Percentiles rank a stretch among this genome's conserved stretches.
phyloP scores from a whole-genome alignment of 2,797 vertebrate genomes.

The Coregonus sp. region DNA sequence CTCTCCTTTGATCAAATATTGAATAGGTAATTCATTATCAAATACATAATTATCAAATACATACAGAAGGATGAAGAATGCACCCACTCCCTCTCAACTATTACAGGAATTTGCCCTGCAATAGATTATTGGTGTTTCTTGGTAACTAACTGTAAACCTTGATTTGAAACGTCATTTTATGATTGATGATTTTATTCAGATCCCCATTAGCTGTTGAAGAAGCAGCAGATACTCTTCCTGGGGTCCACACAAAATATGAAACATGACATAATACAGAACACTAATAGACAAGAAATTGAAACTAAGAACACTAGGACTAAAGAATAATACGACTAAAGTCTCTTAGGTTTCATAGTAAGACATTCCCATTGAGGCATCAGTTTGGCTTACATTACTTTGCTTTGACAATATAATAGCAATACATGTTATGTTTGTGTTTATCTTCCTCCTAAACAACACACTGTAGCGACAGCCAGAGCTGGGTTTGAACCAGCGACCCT shows the following conservation, averaged over 20 bases:
- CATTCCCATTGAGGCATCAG: neutral
- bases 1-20: neutral
- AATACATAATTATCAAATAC: neutral
- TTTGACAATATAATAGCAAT: neutral
- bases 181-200: too few species aligned
- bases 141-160: neutral
- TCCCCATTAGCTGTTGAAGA: too few species aligned
- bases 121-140: neutral
- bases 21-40: neutral
- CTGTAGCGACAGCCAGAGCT: neutral
- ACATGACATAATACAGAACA: too few species aligned
- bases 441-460: neutral
- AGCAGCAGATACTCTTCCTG: too few species aligned
- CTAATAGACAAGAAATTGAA: too few species aligned
- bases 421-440: neutral
- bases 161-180: neutral
- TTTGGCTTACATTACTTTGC: neutral
- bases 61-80: slow-evolving; percentile 16
- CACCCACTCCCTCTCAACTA: slow-evolving; percentile 32
- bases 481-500: neutral
- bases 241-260: too few species aligned
- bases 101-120: slow-evolving; percentile 27
- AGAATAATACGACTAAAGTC: too few species aligned
- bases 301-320: too few species aligned
- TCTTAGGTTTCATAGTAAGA: too few species aligned